Percentiles rank a stretch among this genome's conserved stretches.
phyloP scores from a whole-genome alignment of 2,888 invertebrate species.

The Ophioninae sp. region DNA sequence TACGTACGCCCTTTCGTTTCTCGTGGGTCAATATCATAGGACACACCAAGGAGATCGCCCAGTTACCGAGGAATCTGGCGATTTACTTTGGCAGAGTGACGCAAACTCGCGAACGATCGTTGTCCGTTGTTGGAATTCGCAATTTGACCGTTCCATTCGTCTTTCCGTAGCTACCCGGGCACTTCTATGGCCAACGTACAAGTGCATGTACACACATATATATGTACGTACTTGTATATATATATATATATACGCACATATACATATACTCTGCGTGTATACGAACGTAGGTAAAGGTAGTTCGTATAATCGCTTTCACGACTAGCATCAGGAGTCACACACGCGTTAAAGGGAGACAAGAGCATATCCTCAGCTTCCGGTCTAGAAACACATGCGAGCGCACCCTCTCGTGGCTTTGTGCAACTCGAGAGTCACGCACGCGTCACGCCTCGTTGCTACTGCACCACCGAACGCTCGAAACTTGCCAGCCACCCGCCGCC shows the following conservation, averaged over 20 bases:
- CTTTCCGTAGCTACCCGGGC: slow-evolving; percentile 57
- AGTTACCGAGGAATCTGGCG: slow-evolving; percentile 58
- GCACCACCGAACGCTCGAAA: slow-evolving; percentile 46
- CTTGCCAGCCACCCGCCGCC: slow-evolving; percentile 60
- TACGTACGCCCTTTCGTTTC: slow-evolving; percentile 2
- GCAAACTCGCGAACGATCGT: slow-evolving; percentile 62
- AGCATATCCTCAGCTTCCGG: slow-evolving; percentile 16
- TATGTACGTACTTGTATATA: neutral
- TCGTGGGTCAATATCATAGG: neutral
- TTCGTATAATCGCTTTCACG: slow-evolving; percentile 69
- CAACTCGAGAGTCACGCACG: slow-evolving; percentile 26
- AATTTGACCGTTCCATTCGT: slow-evolving; percentile 76
- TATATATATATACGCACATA: slow-evolving; percentile 60
- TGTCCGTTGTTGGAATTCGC: slow-evolving; percentile 73
- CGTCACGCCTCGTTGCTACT: slow-evolving; percentile 23
- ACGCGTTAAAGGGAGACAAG: slow-evolving; percentile 27
- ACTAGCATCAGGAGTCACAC: slow-evolving; percentile 28
- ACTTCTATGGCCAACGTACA: slow-evolving; percentile 13
- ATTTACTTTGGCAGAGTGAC: slow-evolving; percentile 63
- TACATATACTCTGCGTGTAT: slow-evolving; percentile 24
- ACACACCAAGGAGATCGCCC: slow-evolving; percentile 5
- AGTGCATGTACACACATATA: neutral
- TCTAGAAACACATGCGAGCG: slow-evolving; percentile 23
- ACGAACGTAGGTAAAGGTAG: slow-evolving; percentile 69
- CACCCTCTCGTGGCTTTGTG: slow-evolving; percentile 43